These are phyloP conservation scores for Pandemis heparana DNA, from an alignment of 2,888 invertebrate species.

Conservation along the genomic window DNA sequence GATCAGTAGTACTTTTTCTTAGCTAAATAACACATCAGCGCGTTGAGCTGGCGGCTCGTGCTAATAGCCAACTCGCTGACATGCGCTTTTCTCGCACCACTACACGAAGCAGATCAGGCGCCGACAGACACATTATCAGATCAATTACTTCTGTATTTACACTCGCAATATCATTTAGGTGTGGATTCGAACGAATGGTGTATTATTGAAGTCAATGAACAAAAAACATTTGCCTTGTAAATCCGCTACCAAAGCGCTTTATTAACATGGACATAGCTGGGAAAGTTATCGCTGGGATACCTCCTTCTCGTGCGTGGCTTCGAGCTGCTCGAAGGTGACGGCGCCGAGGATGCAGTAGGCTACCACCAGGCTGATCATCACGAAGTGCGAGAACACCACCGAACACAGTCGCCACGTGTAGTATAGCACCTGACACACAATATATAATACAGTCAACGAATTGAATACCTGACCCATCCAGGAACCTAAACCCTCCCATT, in stretches of 20 bases:
- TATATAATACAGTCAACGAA: too few species aligned
- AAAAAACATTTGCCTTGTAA: too few species aligned
- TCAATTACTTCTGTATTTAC: slow-evolving; percentile 1
- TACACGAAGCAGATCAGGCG: slow-evolving; percentile 19
- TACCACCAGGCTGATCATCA: slow-evolving; percentile 94
- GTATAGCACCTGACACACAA: slow-evolving; percentile 85
- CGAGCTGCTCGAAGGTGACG: slow-evolving; percentile 92
- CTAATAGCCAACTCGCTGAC: slow-evolving; percentile 3
- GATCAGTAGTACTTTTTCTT: too few species aligned
- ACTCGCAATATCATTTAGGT: background rate
- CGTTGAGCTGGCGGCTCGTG: background rate
- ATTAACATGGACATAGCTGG: too few species aligned
- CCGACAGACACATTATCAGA: background rate
- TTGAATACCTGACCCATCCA: too few species aligned
- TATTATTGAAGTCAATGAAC: background rate
- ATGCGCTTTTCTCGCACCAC: background rate
- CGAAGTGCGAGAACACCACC: slow-evolving; percentile 95
- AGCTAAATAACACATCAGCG: slow-evolving; percentile 19
- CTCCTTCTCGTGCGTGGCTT: slow-evolving; percentile 90
- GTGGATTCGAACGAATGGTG: background rate
- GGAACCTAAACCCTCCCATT: too few species aligned
- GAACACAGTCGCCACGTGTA: slow-evolving; percentile 93
- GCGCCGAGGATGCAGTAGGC: slow-evolving; percentile 96
- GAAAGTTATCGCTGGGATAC: slow-evolving; percentile 71
- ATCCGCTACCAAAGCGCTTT: too few species aligned